Base-by-base conservation (phyloP, 92 coral and sea anemone species). In the Porites evermanni region DNA sequence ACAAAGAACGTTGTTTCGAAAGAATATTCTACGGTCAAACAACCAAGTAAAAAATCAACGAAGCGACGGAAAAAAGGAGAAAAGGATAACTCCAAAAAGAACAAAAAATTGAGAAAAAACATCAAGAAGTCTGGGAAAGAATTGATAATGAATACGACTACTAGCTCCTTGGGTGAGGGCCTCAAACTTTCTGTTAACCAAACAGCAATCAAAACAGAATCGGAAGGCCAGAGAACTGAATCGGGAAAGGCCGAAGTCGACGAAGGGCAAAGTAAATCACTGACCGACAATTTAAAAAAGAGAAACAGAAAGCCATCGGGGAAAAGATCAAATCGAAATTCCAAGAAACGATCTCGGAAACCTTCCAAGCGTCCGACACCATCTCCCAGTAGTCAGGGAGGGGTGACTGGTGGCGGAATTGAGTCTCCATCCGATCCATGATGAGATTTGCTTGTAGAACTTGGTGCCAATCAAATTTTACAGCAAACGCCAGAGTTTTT, bases 41-140 rank as follows among this genome's bases (percentile, higher is more conserved):
- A 74, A 53, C 4, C 67, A 17, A 32, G 53, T 21, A 16, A 26
- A 80, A 80, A 64, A n/a, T 64, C 72, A n/a, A 2, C 60, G 1
- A 78, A 63, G 67, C 71, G 82, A n/a, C 72, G 82, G 64, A 78
- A 78, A 53, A 53, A 80, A 21, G 72, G 83, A 32, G 72, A 64
- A 51, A 80, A 53, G 65, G 69, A 14, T 18, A 38, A 13, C 32
- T 14, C 26, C 7, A 82, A 71, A 82, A 70, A 61, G 12, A 12
- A 68, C 47, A 82, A 82, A 69, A 82, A 82, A 82, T 47, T 38
- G 14, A 56, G 77, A 20, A 71, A 82, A 32, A n/a, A 17, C 24
- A 82, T 70, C 38, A 81, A 70, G 77, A 82, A 70, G 65, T 12
- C 53, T 23, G 78, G 44, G 29, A 82, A 63, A 32, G 70, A 47